Base-by-base conservation (phyloP, 2,888 invertebrate species). In the Corbicula japonica region DNA sequence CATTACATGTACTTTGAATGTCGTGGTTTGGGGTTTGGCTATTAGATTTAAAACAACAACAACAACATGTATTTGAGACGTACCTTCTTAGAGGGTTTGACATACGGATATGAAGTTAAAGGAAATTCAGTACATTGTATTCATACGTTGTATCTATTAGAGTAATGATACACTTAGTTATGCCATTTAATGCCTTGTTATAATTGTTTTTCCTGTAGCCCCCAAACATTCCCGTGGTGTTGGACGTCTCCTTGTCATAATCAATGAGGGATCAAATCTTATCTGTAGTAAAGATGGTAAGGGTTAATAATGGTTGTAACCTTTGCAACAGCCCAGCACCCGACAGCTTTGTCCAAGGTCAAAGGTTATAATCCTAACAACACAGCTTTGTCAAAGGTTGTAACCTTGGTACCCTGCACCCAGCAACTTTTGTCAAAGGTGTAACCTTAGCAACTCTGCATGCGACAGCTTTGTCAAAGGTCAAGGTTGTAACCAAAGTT, bases 211-310 rank as follows among this genome's bases (percentile, higher is more conserved):
- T 44, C 48, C 74, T 63, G 21, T 69, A 81, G 77, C 85, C 50
- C 82, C 78, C 60, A 78, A 77, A 70, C 63, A 73, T 70, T 56
- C 85, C 70, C 86, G 90, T 94, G 91, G 94, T 94, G 92, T 95
- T 85, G 95, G 95, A 84, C 94, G 95, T 83, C 94, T 95, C 70
- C 94, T 95, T 84, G 95, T 94, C 65, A 93, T 94, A 70, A 93
- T 95, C 68, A 88, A 93, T 80, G 94, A 94, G 88, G 93, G 93
- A 30, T 83, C 88, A 65, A 89, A 90, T 74, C 87, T 93, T 18
- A 87, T 90, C 50, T 89, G 92, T 63, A 88, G 92, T 73, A 91
- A 91, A 71, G 88, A 87, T 89, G 94, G 94, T 94, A 93, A 93
- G 93, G 68, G 61, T 61, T 44, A 61, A 26, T 18, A 18, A 21